Percentiles rank a stretch among this genome's conserved stretches.
Evolutionary conservation across 2,797 vertebrate genomes (phyloP).

Genomic region (Brotula barbata): DNA sequence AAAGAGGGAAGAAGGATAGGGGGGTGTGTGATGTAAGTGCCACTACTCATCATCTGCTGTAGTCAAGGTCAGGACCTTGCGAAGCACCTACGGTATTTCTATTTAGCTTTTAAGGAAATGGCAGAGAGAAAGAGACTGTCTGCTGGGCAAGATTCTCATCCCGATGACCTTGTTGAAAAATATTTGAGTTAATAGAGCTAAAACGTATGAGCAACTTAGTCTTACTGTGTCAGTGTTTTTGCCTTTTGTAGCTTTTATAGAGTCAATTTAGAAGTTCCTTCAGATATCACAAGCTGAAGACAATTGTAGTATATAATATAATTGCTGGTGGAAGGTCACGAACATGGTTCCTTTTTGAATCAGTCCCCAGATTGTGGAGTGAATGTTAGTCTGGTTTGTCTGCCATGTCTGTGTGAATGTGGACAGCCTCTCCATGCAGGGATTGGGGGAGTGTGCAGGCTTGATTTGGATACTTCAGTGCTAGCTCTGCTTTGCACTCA

Average conservation of each 20-base stretch:
- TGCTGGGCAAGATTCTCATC: conserved; percentile 14
- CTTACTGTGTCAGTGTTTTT: neutral
- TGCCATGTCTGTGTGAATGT: conserved; percentile 38
- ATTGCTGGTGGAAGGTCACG: conserved; percentile 50
- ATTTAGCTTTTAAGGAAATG: conserved; percentile 55
- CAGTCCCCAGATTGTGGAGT: conserved; percentile 32
- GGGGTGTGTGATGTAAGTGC: conserved; percentile 47
- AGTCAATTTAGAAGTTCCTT: conserved; percentile 22
- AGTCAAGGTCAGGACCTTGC: conserved; percentile 56
- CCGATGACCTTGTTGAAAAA: conserved; percentile 31
- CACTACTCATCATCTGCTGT: conserved; percentile 58
- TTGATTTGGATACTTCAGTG: conserved; percentile 49
- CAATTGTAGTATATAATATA: conserved; percentile 35
- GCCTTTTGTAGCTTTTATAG: neutral
- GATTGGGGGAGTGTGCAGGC: conserved; percentile 5
- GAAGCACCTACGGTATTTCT: conserved; percentile 50
- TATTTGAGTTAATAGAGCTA: conserved; percentile 14
- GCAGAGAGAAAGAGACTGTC: conserved; percentile 22
- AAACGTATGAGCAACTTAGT: conserved; percentile 6
- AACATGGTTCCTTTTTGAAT: conserved; percentile 41
- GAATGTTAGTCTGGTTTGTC: conserved; percentile 50
- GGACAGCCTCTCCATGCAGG: conserved; percentile 29
- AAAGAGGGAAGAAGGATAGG: conserved; percentile 48
- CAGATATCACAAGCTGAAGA: conserved; percentile 22
- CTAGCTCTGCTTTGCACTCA: conserved; percentile 53